Percentiles rank a stretch among this genome's conserved stretches.
phyloP scores from a whole-genome alignment of 2,797 vertebrate genomes.

The Myripristis murdjan region DNA sequence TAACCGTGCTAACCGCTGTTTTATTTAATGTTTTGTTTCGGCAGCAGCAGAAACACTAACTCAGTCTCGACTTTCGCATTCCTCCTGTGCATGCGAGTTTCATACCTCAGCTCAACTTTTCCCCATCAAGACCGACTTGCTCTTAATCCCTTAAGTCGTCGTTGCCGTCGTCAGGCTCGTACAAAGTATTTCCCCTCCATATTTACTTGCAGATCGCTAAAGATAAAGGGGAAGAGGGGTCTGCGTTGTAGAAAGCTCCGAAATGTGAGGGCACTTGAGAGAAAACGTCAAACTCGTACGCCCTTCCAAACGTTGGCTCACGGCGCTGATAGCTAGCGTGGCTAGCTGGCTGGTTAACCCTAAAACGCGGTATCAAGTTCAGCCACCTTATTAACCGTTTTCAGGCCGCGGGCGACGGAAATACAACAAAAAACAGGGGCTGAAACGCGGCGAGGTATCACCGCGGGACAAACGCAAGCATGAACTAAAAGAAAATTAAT shows the following conservation, averaged over 20 bases:
- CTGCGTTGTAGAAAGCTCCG: constrained; percentile 37
- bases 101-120: constrained; percentile 87
- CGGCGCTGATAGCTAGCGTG: constrained; percentile 72
- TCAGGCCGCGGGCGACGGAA: constrained; percentile 10
- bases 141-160: constrained; percentile 69
- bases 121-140: constrained; percentile 75
- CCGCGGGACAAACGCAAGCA: constrained; percentile 5
- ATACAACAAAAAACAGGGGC: background rate
- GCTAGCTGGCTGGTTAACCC: constrained; percentile 79
- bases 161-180: constrained; percentile 69
- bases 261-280: constrained; percentile 61
- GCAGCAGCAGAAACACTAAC: constrained; percentile 16
- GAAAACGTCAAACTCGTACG: constrained; percentile 77
- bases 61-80: constrained; percentile 61
- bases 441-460: background rate
- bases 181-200: constrained; percentile 64
- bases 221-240: background rate
- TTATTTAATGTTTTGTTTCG: constrained; percentile 6
- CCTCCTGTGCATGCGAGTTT: constrained; percentile 73
- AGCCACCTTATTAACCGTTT: constrained; percentile 47
- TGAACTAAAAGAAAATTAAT: constrained; percentile 36
- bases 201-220: constrained; percentile 38
- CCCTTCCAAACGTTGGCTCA: constrained; percentile 73
- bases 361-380: constrained; percentile 76
- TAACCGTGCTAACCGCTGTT: constrained; percentile 8